Conservation (phyloP, 2,797 vertebrate genomes). For the Psittacula echo region DNA sequence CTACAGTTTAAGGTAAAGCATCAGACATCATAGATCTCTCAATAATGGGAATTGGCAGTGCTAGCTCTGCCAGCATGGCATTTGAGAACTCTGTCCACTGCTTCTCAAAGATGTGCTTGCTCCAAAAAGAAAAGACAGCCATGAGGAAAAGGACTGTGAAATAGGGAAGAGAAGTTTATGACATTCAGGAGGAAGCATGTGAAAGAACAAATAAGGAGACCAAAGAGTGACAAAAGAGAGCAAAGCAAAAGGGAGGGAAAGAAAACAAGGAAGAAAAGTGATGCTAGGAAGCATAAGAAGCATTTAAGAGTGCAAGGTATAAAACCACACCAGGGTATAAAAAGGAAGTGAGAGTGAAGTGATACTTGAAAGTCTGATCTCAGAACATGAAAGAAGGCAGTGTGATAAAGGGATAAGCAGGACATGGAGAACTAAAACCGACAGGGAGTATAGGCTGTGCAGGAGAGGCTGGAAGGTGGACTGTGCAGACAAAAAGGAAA, state of each 20-base stretch:
- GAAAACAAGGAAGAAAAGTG: not conserved
- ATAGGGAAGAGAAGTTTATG: not conserved
- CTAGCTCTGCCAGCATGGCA: not conserved
- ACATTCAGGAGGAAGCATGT: not conserved
- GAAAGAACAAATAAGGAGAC: not conserved
- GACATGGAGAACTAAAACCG: rapidly evolving
- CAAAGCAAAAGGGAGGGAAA: not conserved
- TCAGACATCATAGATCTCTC: not conserved
- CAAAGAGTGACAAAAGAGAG: not conserved
- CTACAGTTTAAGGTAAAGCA: not conserved
- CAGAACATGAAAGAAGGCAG: not conserved
- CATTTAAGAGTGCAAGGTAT: not conserved
- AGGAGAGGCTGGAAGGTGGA: not conserved
- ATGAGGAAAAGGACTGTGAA: not conserved
- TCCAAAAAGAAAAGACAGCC: not conserved
- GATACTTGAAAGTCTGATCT: not conserved
- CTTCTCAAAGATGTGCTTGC: rapidly evolving
- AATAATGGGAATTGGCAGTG: not conserved
- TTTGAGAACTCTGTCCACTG: not conserved
- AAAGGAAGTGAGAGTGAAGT: not conserved
- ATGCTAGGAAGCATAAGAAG: not conserved
- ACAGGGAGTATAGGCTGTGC: not conserved
- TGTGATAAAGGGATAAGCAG: not conserved
- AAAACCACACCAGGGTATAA: not conserved
- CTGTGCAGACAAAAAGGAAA: not conserved